phyloP scores from a whole-genome alignment of 2,888 invertebrate genomes.

The Eupithecia insigniata region DNA sequence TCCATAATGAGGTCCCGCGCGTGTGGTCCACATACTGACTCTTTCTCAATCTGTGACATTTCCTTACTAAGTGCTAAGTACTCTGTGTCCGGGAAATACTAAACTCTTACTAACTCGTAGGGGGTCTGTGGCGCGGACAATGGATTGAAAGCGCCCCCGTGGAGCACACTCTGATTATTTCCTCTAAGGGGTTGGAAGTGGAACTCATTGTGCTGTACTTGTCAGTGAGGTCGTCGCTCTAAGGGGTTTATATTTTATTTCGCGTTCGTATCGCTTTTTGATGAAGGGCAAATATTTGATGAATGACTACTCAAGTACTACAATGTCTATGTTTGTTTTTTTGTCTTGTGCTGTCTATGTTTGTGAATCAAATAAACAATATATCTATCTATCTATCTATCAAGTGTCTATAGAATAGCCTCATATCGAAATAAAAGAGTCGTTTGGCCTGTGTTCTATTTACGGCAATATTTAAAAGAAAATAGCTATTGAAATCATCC shows the following conservation, averaged over 20 bases:
- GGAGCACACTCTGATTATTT: conserved; percentile 69
- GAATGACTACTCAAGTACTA: background rate
- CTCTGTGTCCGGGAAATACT: conserved; percentile 27
- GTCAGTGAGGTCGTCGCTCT: conserved; percentile 63
- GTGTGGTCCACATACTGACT: conserved; percentile 51
- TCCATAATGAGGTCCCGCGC: conserved; percentile 57
- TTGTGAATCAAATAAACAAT: no score
- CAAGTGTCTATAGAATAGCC: no score
- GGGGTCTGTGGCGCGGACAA: conserved; percentile 50
- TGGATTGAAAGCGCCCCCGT: conserved; percentile 57
- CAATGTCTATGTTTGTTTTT: no score
- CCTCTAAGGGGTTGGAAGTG: conserved; percentile 65
- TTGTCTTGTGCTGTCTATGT: no score
- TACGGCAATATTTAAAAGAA: no score
- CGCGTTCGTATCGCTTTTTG: conserved; percentile 6
- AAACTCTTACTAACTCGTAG: conserved; percentile 6
- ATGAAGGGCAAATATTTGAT: background rate
- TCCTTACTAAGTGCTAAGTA: background rate
- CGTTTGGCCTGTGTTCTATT: no score
- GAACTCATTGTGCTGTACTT: conserved; percentile 60
- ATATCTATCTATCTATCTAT: no score
- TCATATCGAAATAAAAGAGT: no score
- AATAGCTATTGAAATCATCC: background rate
- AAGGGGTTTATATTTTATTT: conserved; percentile 34
- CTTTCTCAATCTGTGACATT: conserved; percentile 15